A percentile compares a stretch with the other conserved stretches of the same genome.
Evolutionary conservation across 2,113 vertebrate genomes (phyloP).

Genomic region (Plecotus auritus): DNA sequence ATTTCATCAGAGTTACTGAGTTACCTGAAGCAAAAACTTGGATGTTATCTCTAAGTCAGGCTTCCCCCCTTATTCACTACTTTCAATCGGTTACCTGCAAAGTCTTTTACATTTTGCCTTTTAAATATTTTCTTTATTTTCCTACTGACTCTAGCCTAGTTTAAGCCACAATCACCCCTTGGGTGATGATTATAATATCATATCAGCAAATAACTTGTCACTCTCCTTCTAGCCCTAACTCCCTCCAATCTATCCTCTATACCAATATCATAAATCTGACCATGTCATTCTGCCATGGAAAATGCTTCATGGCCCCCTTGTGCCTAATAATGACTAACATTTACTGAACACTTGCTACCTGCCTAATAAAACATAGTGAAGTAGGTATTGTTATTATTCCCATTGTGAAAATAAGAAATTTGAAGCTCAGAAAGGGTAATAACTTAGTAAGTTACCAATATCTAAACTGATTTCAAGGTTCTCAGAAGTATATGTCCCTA

Average conservation of each 20-base stretch:
- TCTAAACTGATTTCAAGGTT: neutral
- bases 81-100: neutral
- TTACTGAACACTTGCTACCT: neutral
- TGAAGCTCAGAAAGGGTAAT: neutral
- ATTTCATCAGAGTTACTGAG: neutral
- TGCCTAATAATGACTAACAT: neutral
- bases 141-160: neutral
- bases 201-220: neutral
- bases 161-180: neutral
- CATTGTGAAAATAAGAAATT: neutral
- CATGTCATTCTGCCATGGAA: neutral
- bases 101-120: neutral
- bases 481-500: neutral
- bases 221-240: neutral
- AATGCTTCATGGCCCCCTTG: neutral
- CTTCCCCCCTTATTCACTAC: neutral
- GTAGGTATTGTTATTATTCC: neutral
- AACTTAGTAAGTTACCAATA: neutral
- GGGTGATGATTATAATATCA: neutral
- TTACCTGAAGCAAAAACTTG: neutral
- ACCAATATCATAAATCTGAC: neutral
- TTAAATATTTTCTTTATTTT: neutral
- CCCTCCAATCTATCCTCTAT: neutral
- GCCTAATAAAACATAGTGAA: neutral
- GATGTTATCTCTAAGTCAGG: neutral